Conservation (phyloP, 2,797 vertebrate species). For the Iguana delicatissima region DNA sequence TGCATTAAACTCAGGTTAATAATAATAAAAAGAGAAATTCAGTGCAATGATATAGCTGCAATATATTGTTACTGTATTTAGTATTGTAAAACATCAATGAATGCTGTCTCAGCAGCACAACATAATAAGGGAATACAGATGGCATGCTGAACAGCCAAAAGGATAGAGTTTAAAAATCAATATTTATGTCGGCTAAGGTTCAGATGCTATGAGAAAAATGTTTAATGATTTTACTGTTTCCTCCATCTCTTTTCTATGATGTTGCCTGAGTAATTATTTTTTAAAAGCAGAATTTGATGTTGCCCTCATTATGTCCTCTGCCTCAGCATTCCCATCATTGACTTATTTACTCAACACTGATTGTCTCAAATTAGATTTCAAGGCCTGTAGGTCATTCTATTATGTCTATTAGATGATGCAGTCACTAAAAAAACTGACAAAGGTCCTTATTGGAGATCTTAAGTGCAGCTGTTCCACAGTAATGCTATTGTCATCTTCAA, state of each 20-base stretch:
- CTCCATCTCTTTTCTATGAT: conserved; percentile 1
- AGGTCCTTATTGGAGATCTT: background rate
- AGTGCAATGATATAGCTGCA: conserved; percentile 30
- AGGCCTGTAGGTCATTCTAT: conserved; percentile 20
- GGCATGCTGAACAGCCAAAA: conserved; percentile 54
- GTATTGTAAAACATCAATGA: conserved; percentile 50
- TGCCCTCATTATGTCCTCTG: conserved; percentile 35
- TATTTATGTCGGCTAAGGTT: conserved; percentile 54
- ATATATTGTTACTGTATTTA: conserved; percentile 24
- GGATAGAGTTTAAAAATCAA: conserved; percentile 54
- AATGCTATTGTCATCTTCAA: conserved; percentile 27
- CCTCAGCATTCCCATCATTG: conserved; percentile 12
- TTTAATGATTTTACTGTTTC: conserved; percentile 19
- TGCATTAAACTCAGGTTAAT: conserved; percentile 25
- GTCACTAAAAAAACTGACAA: conserved; percentile 7
- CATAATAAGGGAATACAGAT: conserved; percentile 57
- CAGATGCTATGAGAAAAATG: conserved; percentile 23
- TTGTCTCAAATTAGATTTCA: conserved; percentile 42
- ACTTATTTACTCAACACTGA: conserved; percentile 34
- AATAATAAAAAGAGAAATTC: conserved; percentile 12
- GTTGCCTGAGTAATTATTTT: conserved; percentile 3
- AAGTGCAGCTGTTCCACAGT: conserved; percentile 18
- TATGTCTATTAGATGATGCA: conserved; percentile 22
- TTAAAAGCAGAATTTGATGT: conserved; percentile 28
- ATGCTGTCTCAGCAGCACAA: conserved; percentile 39